These are phyloP conservation scores for Urocyon cinereoargenteus DNA, from an alignment of 2,797 vertebrate genomes.

Conservation along the genomic window DNA sequence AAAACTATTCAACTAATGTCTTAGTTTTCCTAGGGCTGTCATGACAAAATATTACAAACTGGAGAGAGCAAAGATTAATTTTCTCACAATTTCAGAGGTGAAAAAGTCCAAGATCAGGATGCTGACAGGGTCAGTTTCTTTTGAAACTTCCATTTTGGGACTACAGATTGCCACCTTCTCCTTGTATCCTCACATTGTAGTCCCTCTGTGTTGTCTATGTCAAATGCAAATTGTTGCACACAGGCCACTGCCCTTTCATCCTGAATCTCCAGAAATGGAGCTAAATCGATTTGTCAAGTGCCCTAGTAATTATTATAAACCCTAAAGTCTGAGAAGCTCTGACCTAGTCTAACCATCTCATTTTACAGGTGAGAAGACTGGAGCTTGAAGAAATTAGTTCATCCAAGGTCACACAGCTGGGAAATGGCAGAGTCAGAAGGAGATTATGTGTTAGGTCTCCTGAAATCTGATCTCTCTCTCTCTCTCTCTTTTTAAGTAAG, in stretches of 20 bases:
- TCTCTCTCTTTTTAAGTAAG: neutral
- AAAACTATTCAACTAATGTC: neutral
- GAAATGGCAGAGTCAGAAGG: neutral
- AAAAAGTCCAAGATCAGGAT: neutral
- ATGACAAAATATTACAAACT: neutral
- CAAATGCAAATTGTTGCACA: neutral
- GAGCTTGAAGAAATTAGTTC: conserved; percentile 28
- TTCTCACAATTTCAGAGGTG: neutral
- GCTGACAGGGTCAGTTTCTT: neutral
- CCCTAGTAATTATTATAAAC: neutral
- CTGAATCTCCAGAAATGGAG: conserved; percentile 5
- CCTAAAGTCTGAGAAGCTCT: neutral
- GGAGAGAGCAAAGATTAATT: neutral
- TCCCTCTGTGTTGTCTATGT: neutral
- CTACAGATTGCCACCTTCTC: neutral
- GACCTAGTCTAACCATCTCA: neutral
- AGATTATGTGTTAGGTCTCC: neutral
- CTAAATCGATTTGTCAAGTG: neutral
- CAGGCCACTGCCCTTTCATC: neutral
- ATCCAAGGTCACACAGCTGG: neutral
- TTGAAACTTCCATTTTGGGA: neutral
- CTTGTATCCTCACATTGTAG: neutral
- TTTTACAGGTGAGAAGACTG: conserved; percentile 37
- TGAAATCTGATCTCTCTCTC: neutral
- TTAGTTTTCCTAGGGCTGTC: neutral